Conservation (phyloP, 2,113 vertebrate genomes). For the Nothobranchius furzeri region DNA sequence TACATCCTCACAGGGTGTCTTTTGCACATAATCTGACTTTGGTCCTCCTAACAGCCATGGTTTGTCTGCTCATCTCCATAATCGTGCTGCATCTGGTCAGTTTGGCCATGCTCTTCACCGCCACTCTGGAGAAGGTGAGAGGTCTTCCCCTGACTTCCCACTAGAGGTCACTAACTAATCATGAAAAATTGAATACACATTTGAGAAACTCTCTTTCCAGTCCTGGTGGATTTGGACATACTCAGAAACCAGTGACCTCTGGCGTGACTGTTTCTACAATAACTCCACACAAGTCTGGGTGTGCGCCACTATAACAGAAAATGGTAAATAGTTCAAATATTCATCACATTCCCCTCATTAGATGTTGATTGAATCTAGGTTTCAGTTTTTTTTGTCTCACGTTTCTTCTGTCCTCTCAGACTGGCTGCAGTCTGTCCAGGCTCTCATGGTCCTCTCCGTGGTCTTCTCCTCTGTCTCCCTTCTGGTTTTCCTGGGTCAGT, state of each 20-base stretch:
- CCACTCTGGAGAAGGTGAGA: slow-evolving; percentile 88
- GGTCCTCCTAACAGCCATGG: slow-evolving; percentile 71
- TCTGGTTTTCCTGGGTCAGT: slow-evolving; percentile 86
- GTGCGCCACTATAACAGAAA: slow-evolving; percentile 79
- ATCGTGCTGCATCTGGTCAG: slow-evolving; percentile 83
- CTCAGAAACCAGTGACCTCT: slow-evolving; percentile 83
- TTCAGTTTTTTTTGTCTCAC: background rate
- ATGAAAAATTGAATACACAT: too few species aligned
- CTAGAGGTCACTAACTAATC: slow-evolving; percentile 5
- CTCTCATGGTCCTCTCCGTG: slow-evolving; percentile 87
- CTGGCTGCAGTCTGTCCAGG: slow-evolving; percentile 88
- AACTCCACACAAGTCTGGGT: slow-evolving; percentile 75
- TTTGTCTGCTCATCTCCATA: slow-evolving; percentile 79
- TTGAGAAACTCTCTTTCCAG: slow-evolving; percentile 52
- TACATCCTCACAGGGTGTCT: background rate
- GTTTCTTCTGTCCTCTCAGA: slow-evolving; percentile 57
- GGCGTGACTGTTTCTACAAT: slow-evolving; percentile 83
- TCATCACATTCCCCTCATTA: background rate
- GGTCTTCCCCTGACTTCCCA: background rate
- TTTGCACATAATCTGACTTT: slow-evolving; percentile 7
- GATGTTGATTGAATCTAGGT: background rate
- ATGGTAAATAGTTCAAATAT: slow-evolving; percentile 68
- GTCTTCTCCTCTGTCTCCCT: slow-evolving; percentile 87
- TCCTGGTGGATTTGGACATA: slow-evolving; percentile 86
- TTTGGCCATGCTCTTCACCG: slow-evolving; percentile 85